A percentile compares a stretch with the other conserved stretches of the same genome.
Evolutionary conservation across 2,113 vertebrate species (phyloP).

Genomic region (Triplophysa rosa): DNA sequence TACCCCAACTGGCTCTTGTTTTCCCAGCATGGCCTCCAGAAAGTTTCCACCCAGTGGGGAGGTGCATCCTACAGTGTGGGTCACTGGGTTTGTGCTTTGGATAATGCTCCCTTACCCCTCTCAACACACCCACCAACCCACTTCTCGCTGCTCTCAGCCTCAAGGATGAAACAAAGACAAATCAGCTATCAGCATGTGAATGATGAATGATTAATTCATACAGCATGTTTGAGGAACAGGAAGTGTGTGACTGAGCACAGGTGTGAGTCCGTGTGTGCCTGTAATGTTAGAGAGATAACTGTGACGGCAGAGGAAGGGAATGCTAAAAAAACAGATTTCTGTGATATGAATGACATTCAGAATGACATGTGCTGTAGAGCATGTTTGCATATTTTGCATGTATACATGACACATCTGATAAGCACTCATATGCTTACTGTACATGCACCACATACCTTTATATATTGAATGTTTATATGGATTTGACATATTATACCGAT

Average conservation of each 20-base stretch:
- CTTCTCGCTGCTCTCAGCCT: not conserved
- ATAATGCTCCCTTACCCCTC: not conserved
- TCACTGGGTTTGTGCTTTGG: constrained; percentile 28
- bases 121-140: not conserved
- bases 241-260: not conserved
- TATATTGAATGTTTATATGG: not conserved
- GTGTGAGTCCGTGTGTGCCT: not conserved
- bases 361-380: constrained; percentile 50
- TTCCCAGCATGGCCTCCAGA: constrained; percentile 41
- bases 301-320: constrained; percentile 55
- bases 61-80: constrained; percentile 20
- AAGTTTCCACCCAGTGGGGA: constrained; percentile 39
- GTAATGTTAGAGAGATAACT: constrained; percentile 47
- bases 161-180: constrained; percentile 10
- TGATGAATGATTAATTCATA: constrained; percentile 6
- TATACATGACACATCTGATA: not conserved
- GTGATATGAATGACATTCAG: constrained; percentile 67
- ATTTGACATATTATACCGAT: not conserved
- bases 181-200: constrained; percentile 14
- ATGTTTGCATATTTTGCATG: constrained; percentile 4
- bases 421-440: not conserved
- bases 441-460: not conserved
- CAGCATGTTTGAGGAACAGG: constrained; percentile 7
- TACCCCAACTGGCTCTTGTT: not conserved
- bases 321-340: constrained; percentile 49